Evolutionary conservation across 2,888 invertebrate species (phyloP).

Genomic region (Elegia similella): DNA sequence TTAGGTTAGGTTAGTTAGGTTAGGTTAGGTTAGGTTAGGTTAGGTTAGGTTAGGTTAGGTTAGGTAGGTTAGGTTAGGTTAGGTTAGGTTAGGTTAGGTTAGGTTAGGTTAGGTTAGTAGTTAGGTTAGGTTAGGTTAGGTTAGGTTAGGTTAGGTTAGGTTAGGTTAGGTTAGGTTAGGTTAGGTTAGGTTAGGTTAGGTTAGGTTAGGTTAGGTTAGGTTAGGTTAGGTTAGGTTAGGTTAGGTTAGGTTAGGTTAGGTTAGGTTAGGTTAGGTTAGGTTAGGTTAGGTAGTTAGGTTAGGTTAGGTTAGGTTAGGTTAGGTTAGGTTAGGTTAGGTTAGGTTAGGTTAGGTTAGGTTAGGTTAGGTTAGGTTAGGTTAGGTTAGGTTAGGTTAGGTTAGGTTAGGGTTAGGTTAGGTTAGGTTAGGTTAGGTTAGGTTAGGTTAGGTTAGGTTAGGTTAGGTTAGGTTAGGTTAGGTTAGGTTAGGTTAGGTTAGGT

Average conservation of each 20-base stretch:
- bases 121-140: too few relatives aligned
- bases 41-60: constrained; percentile 17
- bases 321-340: constrained; percentile 8
- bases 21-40: constrained; percentile 30
- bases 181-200: constrained; percentile 32
- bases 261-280: constrained; percentile 29
- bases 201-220: constrained; percentile 29
- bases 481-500: constrained; percentile 33
- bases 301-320: constrained; percentile 8
- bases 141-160: constrained; percentile 32
- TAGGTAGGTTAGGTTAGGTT: constrained; percentile 5
- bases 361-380: constrained; percentile 8
- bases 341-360: constrained; percentile 8
- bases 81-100: constrained; percentile 8
- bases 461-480: constrained; percentile 32
- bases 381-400: constrained; percentile 20
- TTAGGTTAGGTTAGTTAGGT: constrained; percentile 30
- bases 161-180: constrained; percentile 31
- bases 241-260: constrained; percentile 29
- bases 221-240: constrained; percentile 28
- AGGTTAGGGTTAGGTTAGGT: constrained; percentile 23
- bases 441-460: constrained; percentile 29
- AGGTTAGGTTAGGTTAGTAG: too few relatives aligned
- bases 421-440: constrained; percentile 24
- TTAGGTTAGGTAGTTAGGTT: constrained; percentile 16